phyloP scores from a whole-genome alignment of 2,888 invertebrate genomes.

The Cerastoderma edule region DNA sequence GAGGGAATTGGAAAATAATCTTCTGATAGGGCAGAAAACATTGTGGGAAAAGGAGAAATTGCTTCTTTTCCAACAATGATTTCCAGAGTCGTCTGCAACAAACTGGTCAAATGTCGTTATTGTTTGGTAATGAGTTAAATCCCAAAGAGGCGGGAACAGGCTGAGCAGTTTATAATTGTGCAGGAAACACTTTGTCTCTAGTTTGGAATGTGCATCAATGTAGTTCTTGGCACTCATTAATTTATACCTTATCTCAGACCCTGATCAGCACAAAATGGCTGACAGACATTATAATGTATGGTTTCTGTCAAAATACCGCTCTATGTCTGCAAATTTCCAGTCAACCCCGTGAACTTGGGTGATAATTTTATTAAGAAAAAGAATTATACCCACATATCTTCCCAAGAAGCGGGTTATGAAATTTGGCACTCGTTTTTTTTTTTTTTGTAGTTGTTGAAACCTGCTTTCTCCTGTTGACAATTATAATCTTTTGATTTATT shows the following conservation, averaged over 20 bases:
- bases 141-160: too few relatives aligned
- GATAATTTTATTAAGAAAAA: too few relatives aligned
- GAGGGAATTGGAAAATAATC: not conserved
- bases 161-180: not conserved
- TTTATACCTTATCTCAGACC: slow-evolving; percentile 40
- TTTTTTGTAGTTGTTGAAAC: too few relatives aligned
- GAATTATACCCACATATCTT: too few relatives aligned
- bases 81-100: not conserved
- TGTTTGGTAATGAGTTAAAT: too few relatives aligned
- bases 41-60: not conserved
- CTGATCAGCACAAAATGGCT: slow-evolving; percentile 49
- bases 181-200: slow-evolving; percentile 16
- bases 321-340: slow-evolving; percentile 16
- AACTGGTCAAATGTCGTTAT: too few relatives aligned
- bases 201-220: not conserved
- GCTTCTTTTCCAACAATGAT: not conserved
- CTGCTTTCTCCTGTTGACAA: too few relatives aligned
- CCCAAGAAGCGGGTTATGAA: too few relatives aligned
- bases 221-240: slow-evolving; percentile 37
- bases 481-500: too few relatives aligned
- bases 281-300: slow-evolving; percentile 47
- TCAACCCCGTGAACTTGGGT: not conserved
- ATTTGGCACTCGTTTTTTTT: too few relatives aligned
- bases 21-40: too few relatives aligned
- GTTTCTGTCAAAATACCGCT: slow-evolving; percentile 45